Evolutionary conservation across 2,113 vertebrate species (phyloP), one percentile per base, ranked within the genome.

Genomic region (Agapornis roseicollis): DNA sequence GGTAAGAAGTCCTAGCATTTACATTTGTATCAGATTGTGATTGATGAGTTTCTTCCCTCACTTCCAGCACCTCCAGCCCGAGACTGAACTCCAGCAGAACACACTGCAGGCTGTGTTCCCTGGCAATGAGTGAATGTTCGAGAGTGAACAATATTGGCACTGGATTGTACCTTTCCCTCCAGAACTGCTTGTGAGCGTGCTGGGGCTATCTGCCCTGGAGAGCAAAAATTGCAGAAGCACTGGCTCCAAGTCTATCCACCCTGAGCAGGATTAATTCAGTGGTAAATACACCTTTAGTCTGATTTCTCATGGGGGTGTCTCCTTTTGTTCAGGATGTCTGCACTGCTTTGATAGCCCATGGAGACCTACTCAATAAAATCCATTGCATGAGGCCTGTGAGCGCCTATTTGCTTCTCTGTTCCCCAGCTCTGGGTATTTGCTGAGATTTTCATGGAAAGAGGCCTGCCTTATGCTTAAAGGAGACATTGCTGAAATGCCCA

Each of bases 61-160:
- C 68, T 76, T 78, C n/a, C 17, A 52, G 55, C 44, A 70, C 46
- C 37, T 74, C 22, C 61, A 66, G 61, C 15, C 24, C 42, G 64
- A 65, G 23, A 33, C 31, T 56, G 92, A 93, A 70, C 72, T 50
- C 29, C 14, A 58, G 81, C 37, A 49, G 58, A 52, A n/a, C 18
- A 22, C 8, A 2, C 28, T 53, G 65, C 24, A 89, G 52, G 46
- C 17, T 79, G 81, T 88, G 85, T 68, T 81, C 88, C 63, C 56
- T 93, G 93, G 85, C 90, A 85, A 7, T 4, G 41, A 31, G 31
- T 25, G 61, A 25, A 23, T 31, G 50, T 41, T 87, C 70, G 18
- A 37, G n/a, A 31, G 20, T 9, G 44, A 89, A 89, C 90, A 93
- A 93, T 89, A 64, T 5, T 93, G 90, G 88, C 92, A 82, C 28